Evolutionary conservation across 2,888 invertebrate genomes (phyloP), one percentile per base, ranked within the genome.

Genomic region (Cantharis nigra): DNA sequence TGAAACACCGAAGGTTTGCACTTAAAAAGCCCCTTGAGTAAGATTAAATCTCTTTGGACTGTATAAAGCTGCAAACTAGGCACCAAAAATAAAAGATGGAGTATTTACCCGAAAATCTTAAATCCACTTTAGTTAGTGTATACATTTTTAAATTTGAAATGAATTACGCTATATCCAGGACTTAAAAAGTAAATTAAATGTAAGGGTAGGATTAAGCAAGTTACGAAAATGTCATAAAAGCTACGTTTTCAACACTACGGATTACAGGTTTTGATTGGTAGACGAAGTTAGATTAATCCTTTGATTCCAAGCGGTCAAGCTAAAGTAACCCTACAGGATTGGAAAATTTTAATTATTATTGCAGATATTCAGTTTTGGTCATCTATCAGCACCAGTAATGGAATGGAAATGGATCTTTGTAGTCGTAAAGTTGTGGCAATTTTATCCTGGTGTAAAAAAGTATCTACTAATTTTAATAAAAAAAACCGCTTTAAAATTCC

Each of bases 11-110:
- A 62, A 75, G 71, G 76, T 72, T 76, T 69, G 49, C 63, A 72
- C 72, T 72, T 75, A 76, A 76, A 76, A 16, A 63, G 69, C 72
- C 76, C 63, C 76, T 30, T 16, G 76, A 63, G 76, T 18, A 72
- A 76, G 69, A 76, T 76, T 76, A 76, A 76, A 72, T 76, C 72
- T 23, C 18, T 49, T 18, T 64, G 72, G 69, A 63, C 72, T 65
- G 70, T 75, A 26, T 63, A 69, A 33, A 69, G 71, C 33, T 67
- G 49, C 26, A 63, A 65, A 75, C 63, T 64, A 75, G 74, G 70
- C 74, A 69, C 49, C 49, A 49, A 49, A 49, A 49, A n/a, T 49
- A 49, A 49, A 49, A 49, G 49, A 49, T 49, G n/a, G n/a, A n/a
- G 13, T 49, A 49, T 49, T n/a, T 49, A 49, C 49, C 49, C n/a